Conservation (phyloP, 2,797 vertebrate species). For the Danio kyathit region DNA sequence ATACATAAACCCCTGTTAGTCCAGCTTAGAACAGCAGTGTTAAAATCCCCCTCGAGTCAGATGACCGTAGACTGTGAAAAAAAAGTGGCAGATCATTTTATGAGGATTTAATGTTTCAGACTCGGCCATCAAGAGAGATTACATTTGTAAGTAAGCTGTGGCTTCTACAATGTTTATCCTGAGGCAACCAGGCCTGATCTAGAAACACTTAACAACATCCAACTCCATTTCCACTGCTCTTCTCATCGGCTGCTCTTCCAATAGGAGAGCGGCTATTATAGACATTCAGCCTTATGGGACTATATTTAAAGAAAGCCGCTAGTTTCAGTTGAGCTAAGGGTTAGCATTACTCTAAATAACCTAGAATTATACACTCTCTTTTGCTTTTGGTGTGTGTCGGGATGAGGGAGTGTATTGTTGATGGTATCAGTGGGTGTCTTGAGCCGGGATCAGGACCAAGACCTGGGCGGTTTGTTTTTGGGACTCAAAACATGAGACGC, state of each 20-base stretch:
- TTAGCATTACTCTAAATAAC: slow-evolving; percentile 34
- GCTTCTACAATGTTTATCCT: slow-evolving; percentile 21
- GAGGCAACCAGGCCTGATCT: slow-evolving; percentile 14
- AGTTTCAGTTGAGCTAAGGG: slow-evolving; percentile 18
- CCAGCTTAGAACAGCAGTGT: slow-evolving; percentile 17
- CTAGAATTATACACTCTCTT: slow-evolving; percentile 46
- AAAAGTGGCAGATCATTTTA: slow-evolving; percentile 39
- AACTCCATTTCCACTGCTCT: not conserved
- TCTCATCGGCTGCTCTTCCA: slow-evolving; percentile 11
- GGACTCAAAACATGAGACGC: slow-evolving; percentile 32
- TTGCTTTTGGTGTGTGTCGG: slow-evolving; percentile 21
- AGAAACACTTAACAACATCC: not conserved
- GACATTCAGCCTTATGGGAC: not conserved
- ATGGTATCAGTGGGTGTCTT: slow-evolving; percentile 36
- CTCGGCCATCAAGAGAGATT: slow-evolving; percentile 33
- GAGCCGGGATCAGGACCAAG: slow-evolving; percentile 16
- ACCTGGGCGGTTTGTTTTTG: slow-evolving; percentile 44
- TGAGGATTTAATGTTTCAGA: slow-evolving; percentile 39
- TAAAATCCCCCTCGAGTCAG: slow-evolving; percentile 27
- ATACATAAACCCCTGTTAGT: slow-evolving; percentile 13
- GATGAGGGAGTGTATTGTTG: slow-evolving; percentile 25
- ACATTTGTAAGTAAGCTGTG: slow-evolving; percentile 19
- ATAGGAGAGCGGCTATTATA: slow-evolving; percentile 9
- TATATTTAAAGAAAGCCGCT: slow-evolving; percentile 35
- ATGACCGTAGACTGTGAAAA: slow-evolving; percentile 17